phyloP scores from a whole-genome alignment of 2,113 vertebrate species.

The Ibidorhyncha struthersii region DNA sequence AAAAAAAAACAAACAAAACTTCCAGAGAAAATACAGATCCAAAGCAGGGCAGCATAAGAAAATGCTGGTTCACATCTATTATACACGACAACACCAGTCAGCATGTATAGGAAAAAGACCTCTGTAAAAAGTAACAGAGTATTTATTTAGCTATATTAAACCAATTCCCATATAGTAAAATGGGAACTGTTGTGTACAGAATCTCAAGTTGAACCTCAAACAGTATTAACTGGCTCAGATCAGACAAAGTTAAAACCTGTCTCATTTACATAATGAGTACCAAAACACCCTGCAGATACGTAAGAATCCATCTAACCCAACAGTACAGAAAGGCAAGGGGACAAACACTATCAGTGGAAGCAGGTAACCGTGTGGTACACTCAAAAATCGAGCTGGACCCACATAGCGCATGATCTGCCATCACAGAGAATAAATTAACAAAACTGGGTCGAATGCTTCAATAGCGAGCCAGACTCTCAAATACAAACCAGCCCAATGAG shows the following conservation, averaged over 20 bases:
- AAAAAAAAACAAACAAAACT: neutral
- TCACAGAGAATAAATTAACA: neutral
- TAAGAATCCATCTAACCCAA: neutral
- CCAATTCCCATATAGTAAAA: neutral
- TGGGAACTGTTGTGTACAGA: neutral
- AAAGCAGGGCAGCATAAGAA: neutral
- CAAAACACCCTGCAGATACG: neutral
- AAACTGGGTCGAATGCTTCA: neutral
- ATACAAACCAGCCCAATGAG: neutral
- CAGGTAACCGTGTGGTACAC: neutral
- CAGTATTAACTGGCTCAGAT: neutral
- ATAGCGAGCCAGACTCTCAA: neutral
- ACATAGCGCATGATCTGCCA: neutral
- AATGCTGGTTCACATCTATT: neutral
- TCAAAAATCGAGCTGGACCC: neutral
- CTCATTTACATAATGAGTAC: neutral
- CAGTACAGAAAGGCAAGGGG: neutral
- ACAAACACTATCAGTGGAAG: neutral
- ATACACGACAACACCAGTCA: neutral
- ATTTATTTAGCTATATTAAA: neutral
- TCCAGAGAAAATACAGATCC: neutral
- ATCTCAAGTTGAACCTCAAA: neutral
- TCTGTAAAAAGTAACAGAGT: neutral
- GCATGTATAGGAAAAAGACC: neutral
- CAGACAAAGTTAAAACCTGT: neutral